Conservation (phyloP, 92 coral and sea anemone genomes). For the Zoanthus sociatus region DNA sequence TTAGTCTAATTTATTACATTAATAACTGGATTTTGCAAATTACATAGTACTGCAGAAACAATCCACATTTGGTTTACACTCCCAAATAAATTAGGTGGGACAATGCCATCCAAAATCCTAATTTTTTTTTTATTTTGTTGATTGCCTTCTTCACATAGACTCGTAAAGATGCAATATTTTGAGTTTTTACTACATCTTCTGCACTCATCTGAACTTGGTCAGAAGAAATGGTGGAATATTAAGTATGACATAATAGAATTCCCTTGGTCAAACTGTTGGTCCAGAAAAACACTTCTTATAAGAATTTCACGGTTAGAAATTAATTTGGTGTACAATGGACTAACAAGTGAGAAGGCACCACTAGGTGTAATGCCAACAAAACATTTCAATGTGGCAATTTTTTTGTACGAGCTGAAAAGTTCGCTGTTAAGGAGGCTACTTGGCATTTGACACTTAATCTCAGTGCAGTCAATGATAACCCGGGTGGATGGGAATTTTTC, state of each 20-base stretch:
- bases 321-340: conserved; percentile 67
- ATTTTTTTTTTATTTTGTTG: conserved; percentile 56
- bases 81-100: conserved; percentile 64
- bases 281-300: conserved; percentile 56
- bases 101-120: conserved; percentile 66
- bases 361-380: conserved; percentile 33
- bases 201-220: conserved; percentile 68
- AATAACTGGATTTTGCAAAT: conserved; percentile 33
- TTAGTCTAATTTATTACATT: conserved; percentile 16
- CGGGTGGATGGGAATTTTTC: too few species aligned
- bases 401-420: too few species aligned
- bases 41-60: conserved; percentile 58
- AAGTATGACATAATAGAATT: conserved; percentile 46
- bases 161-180: conserved; percentile 59
- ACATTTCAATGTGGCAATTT: too few species aligned
- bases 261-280: conserved; percentile 39
- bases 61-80: conserved; percentile 69
- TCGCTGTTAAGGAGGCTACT: too few species aligned
- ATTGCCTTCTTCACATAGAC: conserved; percentile 62
- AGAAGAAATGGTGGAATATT: conserved; percentile 67
- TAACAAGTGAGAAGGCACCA: conserved; percentile 66
- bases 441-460: too few species aligned
- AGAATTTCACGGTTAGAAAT: conserved; percentile 76
- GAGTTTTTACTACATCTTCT: conserved; percentile 62
- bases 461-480: too few species aligned